Evolutionary conservation across 2,888 invertebrate genomes (phyloP), one percentile per base, ranked within the genome.

Genomic region (Malachius bipustulatus): DNA sequence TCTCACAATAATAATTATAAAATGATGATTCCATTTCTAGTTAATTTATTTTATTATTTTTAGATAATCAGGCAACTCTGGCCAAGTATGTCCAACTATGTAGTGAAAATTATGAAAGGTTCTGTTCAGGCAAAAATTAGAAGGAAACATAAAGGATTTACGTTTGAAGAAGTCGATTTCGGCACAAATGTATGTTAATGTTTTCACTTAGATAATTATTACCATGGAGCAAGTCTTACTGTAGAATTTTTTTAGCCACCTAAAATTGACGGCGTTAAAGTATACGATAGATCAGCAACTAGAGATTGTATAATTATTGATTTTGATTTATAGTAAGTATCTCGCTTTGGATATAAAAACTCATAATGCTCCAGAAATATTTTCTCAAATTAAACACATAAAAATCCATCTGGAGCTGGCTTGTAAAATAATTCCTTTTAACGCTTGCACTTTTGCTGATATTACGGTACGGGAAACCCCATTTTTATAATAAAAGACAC

Each of bases 241-340:
- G 37, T 27, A 9, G n/a, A 30, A 31, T 19, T 35, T 52, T 70
- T 67, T 4, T 63, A 87, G 85, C 90, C 93, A 15, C 82, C 90
- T 2, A 77, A 90, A 50, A 77, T 94, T 47, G 89, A 91, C 43
- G 93, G 93, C 32, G 80, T 94, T 2, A 94, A 94, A 67, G 90
- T 93, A 10, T 96, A 96, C 60, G 89, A 89, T 50, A 82, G 83
- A 60, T 83, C 88, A 59, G 77, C 87, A 16, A 81, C 83, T 10
- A 75, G 94, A 59, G 70, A 85, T 69, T 90, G 94, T 66, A 90
- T 96, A 49, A 87, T 96, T 51, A 80, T 97, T 75, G 96, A 97
- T 61, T 69, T 93, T 51, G 94, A 96, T 65, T 66, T 96, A 36
- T 83, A 88, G 81, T 87, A 61, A 75, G 82, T 73, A 37, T 43